phyloP scores from a whole-genome alignment of 2,797 vertebrate genomes.

The Enoplosus armatus region DNA sequence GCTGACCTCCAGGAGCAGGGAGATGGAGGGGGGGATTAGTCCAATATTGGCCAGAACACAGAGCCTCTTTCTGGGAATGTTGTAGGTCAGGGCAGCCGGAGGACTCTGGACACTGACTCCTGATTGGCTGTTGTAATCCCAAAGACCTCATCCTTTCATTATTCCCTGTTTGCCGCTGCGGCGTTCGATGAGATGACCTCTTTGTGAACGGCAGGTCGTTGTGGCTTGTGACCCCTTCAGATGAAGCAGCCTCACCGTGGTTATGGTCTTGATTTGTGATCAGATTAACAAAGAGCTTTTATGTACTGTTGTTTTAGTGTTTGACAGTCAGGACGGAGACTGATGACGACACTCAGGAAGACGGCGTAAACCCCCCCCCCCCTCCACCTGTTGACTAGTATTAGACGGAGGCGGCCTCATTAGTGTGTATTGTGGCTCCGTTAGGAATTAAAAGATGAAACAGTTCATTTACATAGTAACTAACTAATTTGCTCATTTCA shows the following conservation, averaged over 20 bases:
- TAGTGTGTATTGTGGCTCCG: too few relatives aligned
- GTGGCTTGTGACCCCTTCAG: neutral
- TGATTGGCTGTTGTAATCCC: conserved; percentile 62
- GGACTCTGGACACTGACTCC: conserved; percentile 76
- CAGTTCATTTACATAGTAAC: too few relatives aligned
- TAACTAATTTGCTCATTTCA: too few relatives aligned
- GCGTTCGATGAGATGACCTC: conserved; percentile 40
- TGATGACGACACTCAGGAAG: too few relatives aligned
- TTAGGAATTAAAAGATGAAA: too few relatives aligned
- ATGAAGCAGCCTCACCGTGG: neutral
- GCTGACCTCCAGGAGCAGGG: conserved; percentile 91
- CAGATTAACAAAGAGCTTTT: too few relatives aligned
- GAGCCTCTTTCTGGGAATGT: conserved; percentile 90
- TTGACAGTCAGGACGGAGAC: too few relatives aligned
- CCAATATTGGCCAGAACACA: conserved; percentile 86
- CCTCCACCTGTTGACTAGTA: too few relatives aligned
- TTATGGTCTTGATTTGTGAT: neutral
- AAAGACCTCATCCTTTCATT: conserved; percentile 46
- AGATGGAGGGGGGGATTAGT: conserved; percentile 85
- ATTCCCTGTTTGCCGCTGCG: conserved; percentile 38
- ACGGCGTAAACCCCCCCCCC: too few relatives aligned
- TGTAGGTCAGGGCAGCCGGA: conserved; percentile 88
- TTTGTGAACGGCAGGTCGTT: neutral
- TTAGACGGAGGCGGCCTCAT: too few relatives aligned
- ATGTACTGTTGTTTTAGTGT: too few relatives aligned